Base-by-base conservation (phyloP, 2,888 invertebrate species). In the Pegoplata infirma region DNA sequence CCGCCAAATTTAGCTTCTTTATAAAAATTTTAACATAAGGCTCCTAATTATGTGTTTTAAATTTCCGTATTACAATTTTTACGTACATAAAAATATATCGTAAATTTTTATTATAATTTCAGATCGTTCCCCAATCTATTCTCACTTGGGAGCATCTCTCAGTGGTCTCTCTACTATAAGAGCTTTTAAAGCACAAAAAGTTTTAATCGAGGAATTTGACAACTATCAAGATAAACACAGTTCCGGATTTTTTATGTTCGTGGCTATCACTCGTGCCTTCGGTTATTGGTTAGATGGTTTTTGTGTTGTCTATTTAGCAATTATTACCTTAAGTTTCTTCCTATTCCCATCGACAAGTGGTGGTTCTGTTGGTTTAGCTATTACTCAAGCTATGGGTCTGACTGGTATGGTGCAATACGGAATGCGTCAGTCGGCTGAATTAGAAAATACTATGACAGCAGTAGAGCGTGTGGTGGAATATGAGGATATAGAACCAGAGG, bases 41-140 rank as follows among this genome's bases (percentile, higher is more conserved):
- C n/a, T n/a, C n/a, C n/a, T n/a, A n/a, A n/a, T n/a, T n/a, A n/a
- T n/a, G 1, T 49, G 6, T 28, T 28, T 1, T 28, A 28, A 28
- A 3, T 28, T 28, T 28, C 6, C 6, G 6, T 10, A 32, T 10
- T 32, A 2, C 3, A 10, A 32, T 32, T 10, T 32, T 32, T 32
- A 2, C 6, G n/a, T n/a, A n/a, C n/a, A n/a, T n/a, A n/a, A n/a
- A n/a, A n/a, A n/a, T n/a, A n/a, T n/a, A n/a, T n/a, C n/a, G n/a
- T n/a, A n/a, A n/a, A n/a, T n/a, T n/a, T n/a, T n/a, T n/a, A n/a
- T n/a, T n/a, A n/a, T n/a, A n/a, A n/a, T 74, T 66, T 4, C 93
- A 12, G 94, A 96, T 79, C 94, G 97, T 73, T 97, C 97, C 84
- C 98, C 98, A 0, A 96, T 99, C 12, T 98, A 97, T 90, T 95